A percentile compares a stretch with the other conserved stretches of the same genome.
phyloP scores from a whole-genome alignment of 2,888 invertebrate species.

The Cloeon dipterum region DNA sequence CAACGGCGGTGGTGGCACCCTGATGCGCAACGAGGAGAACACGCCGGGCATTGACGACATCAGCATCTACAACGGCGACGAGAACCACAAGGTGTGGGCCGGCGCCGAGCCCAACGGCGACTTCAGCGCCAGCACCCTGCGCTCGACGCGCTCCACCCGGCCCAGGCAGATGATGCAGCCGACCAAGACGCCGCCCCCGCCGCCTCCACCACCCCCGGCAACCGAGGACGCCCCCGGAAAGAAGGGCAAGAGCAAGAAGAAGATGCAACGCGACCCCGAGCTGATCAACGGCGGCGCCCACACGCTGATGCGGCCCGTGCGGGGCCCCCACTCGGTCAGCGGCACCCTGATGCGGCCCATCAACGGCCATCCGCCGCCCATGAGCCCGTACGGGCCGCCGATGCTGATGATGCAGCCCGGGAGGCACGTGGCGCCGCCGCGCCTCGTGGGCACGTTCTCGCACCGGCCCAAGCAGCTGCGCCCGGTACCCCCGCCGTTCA shows the following conservation, averaged over 20 bases:
- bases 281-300: slow-evolving; percentile 19
- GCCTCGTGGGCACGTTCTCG: slow-evolving; percentile 9
- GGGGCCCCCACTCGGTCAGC: slow-evolving; percentile 7
- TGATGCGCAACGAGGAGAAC: slow-evolving; percentile 10
- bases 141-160: slow-evolving; percentile 26
- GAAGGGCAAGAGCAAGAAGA: slow-evolving; percentile 16
- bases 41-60: slow-evolving; percentile 36
- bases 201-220: slow-evolving; percentile 47
- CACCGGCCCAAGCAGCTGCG: slow-evolving; percentile 9
- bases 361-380: not conserved
- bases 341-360: slow-evolving; percentile 11
- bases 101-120: slow-evolving; percentile 42
- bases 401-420: slow-evolving; percentile 14
- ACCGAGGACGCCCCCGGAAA: slow-evolving; percentile 35
- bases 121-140: slow-evolving; percentile 34
- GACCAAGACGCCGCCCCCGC: slow-evolving; percentile 51
- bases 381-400: slow-evolving; percentile 10
- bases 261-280: not conserved
- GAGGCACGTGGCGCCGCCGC: not conserved
- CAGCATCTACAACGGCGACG: slow-evolving; percentile 71
- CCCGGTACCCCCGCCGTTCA: slow-evolving; percentile 10
- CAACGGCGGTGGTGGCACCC: slow-evolving; percentile 11
- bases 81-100: slow-evolving; percentile 87
- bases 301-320: slow-evolving; percentile 7
- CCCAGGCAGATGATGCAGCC: slow-evolving; percentile 63